Evolutionary conservation across 2,888 invertebrate genomes (phyloP), one percentile per base, ranked within the genome.

Genomic region (Aricia artaxerxes): DNA sequence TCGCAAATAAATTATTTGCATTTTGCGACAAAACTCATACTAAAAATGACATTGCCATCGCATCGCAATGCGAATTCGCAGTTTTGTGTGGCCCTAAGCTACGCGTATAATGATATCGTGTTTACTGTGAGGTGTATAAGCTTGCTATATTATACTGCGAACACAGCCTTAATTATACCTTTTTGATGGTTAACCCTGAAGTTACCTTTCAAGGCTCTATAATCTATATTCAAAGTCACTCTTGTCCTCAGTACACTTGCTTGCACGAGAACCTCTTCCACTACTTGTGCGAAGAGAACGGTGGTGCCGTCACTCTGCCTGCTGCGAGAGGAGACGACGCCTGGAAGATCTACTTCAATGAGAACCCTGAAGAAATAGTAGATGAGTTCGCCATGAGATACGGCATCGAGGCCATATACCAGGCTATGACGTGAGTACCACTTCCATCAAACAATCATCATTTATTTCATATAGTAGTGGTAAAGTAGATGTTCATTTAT

Each of bases 331-430:
- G 99, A 72, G 99, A 99, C 86, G 99, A 99, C 86, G 99, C 99
- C 0, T 99, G 99, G 99, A 99, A 99, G 92, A 96, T 99, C 49
- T 99, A 99, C 94, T 99, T 99, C 92, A 99, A 99, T 88, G 99
- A 99, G 85, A 98, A 98, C 72, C 98, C 99, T 1, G 99, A 99
- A 89, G 99, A 99, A 90, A 98, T 99, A 78, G 99, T 99, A 0
- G 99, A 99, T 88, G 99, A 99, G 91, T 99, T 99, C 92, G 99
- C 99, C 3, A 99, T 99, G 99, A 96, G 99, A 94, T 99, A 99
- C 91, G 99, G 99, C 80, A 99, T 99, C 85, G 99, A 99, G 93
- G 98, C 98, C 82, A 99, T 99, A 85, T 99, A 99, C 94, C 99
- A 99, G 94, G 99, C 99, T 79, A 99, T 99, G 99, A 99, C 99